A percentile compares a stretch with the other conserved stretches of the same genome.
phyloP scores from a whole-genome alignment of 2,888 invertebrate genomes.

The Mythimna pallens region DNA sequence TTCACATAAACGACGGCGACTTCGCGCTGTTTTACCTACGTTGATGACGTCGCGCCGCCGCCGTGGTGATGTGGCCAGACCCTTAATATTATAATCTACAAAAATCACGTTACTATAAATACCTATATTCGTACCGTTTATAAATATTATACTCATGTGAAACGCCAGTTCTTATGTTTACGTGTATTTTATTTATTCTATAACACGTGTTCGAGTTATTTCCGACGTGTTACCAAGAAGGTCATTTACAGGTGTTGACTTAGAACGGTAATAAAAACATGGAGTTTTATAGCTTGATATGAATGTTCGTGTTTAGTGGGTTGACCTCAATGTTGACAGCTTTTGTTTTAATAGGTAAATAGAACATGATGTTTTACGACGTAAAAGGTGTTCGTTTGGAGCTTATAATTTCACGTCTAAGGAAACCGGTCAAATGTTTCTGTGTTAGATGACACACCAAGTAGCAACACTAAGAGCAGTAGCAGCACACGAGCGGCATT shows the following conservation, averaged over 20 bases:
- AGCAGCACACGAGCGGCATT: too few species aligned
- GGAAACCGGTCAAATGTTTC: background rate
- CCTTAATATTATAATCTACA: background rate
- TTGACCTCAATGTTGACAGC: constrained; percentile 33
- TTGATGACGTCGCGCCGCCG: too few species aligned
- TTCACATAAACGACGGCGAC: too few species aligned
- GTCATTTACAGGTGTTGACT: constrained; percentile 38
- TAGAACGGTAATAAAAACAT: constrained; percentile 1
- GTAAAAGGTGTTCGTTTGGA: constrained; percentile 1
- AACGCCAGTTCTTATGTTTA: constrained; percentile 4
- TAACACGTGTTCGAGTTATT: constrained; percentile 31
- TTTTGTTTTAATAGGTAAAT: constrained; percentile 9
- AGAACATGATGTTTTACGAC: constrained; percentile 1
- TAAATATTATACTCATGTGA: background rate
- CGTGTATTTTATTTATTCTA: background rate
- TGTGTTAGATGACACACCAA: too few species aligned
- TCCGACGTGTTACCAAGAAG: constrained; percentile 2
- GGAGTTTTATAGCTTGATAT: constrained; percentile 31
- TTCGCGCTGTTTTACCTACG: too few species aligned
- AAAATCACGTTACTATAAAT: background rate
- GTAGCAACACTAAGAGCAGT: too few species aligned
- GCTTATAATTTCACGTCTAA: background rate
- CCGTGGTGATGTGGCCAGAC: too few species aligned
- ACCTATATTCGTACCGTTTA: constrained; percentile 6
- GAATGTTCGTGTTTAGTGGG: constrained; percentile 9